Evolutionary conservation across 2,888 invertebrate species (phyloP).

Genomic region (Drosophila sordidula): DNA sequence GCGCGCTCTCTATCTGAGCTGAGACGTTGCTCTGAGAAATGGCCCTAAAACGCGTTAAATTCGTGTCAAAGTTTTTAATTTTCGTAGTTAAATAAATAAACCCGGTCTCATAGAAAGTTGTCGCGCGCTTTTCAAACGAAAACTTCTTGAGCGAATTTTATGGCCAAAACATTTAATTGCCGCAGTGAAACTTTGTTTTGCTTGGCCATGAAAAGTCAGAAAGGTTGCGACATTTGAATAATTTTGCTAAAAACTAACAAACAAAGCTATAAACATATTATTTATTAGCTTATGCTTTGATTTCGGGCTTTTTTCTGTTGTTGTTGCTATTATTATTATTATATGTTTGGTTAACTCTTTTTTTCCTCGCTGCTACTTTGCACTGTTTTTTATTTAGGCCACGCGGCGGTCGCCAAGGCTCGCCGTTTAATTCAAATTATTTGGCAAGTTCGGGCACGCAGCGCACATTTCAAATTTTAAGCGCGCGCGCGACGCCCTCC

Average conservation of each 20-base stretch:
- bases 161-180: slow-evolving; percentile 46
- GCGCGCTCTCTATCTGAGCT: slow-evolving; percentile 25
- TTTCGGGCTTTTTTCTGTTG: slow-evolving; percentile 17
- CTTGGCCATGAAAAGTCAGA: slow-evolving; percentile 22
- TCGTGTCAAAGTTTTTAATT: slow-evolving; percentile 37
- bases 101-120: slow-evolving; percentile 65
- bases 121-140: slow-evolving; percentile 38
- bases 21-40: slow-evolving; percentile 50
- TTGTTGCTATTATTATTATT: slow-evolving; percentile 8
- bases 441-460: slow-evolving; percentile 73
- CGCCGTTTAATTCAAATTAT: slow-evolving; percentile 50
- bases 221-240: slow-evolving; percentile 41
- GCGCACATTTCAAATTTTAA: slow-evolving; percentile 67
- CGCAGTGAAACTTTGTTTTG: slow-evolving; percentile 61
- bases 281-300: slow-evolving; percentile 41
- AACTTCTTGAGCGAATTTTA: slow-evolving; percentile 57
- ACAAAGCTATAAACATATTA: slow-evolving; percentile 51
- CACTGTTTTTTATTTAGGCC: slow-evolving; percentile 73
- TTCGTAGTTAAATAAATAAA: slow-evolving; percentile 18
- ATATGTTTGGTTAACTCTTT: slow-evolving; percentile 12
- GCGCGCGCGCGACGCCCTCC: slow-evolving; percentile 23
- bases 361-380: slow-evolving; percentile 31
- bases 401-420: slow-evolving; percentile 65
- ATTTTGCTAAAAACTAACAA: slow-evolving; percentile 29
- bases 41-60: slow-evolving; percentile 33